A percentile compares a stretch with the other conserved stretches of the same genome.
These are phyloP conservation scores for Micrasema longulum DNA, from an alignment of 1,140 invertebrate species.

Conservation along the genomic window DNA sequence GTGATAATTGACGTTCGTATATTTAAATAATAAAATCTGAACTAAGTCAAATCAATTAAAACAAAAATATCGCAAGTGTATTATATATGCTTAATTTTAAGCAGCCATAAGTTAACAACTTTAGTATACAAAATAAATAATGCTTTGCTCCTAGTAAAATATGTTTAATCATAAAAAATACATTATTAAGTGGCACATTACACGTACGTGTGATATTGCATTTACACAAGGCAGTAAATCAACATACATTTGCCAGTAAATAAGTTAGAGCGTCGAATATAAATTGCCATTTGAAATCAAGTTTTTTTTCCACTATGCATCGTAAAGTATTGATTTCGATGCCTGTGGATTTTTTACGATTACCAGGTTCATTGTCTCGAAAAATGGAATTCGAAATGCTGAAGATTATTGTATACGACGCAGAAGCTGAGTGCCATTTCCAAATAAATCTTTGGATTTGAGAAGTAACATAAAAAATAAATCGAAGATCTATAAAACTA, in stretches of 20 bases:
- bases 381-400: slow-evolving; percentile 11
- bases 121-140: slow-evolving; percentile 7
- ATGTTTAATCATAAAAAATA: slow-evolving; percentile 12
- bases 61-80: too few relatives aligned
- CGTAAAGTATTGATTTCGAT: slow-evolving; percentile 31
- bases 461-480: too few relatives aligned
- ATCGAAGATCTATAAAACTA: too few relatives aligned
- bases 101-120: too few relatives aligned
- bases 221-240: slow-evolving; percentile 40
- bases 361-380: slow-evolving; percentile 33
- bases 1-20: too few relatives aligned
- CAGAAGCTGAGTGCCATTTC: too few relatives aligned
- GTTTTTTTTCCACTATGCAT: slow-evolving; percentile 44
- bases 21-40: too few relatives aligned
- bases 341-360: slow-evolving; percentile 31
- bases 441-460: too few relatives aligned
- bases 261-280: slow-evolving; percentile 32
- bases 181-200: slow-evolving; percentile 38
- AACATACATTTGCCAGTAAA: slow-evolving; percentile 45
- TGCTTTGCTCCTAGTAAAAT: slow-evolving; percentile 17
- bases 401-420: not conserved
- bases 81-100: too few relatives aligned
- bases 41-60: too few relatives aligned
- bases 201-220: slow-evolving; percentile 33
- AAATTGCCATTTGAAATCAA: slow-evolving; percentile 47